Percentiles rank a stretch among this genome's conserved stretches.
phyloP scores from a whole-genome alignment of 2,797 vertebrate species.

The Brotula barbata region DNA sequence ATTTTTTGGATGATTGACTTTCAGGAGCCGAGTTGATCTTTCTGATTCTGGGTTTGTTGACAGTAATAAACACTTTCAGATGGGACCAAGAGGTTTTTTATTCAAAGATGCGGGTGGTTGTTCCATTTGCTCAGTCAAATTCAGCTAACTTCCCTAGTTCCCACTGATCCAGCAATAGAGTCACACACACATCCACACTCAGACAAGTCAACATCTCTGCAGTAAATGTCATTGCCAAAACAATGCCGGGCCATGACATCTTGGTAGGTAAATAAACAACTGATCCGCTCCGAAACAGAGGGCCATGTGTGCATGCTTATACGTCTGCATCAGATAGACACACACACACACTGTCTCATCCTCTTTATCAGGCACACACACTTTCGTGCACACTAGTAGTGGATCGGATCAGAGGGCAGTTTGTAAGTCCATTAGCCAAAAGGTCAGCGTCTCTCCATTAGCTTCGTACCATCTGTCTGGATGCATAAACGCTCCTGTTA shows the following conservation, averaged over 20 bases:
- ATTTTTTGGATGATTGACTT: conserved; percentile 50
- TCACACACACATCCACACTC: neutral
- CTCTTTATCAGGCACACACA: neutral
- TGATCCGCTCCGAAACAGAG: conserved; percentile 1
- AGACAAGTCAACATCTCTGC: conserved; percentile 4
- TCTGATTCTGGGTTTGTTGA: conserved; percentile 29
- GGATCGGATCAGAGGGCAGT: conserved; percentile 41
- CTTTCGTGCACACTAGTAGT: neutral
- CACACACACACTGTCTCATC: neutral
- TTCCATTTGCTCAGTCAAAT: no score
- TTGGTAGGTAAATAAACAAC: neutral
- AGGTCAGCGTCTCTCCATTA: conserved; percentile 56
- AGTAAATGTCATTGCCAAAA: conserved; percentile 3
- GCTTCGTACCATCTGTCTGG: conserved; percentile 33
- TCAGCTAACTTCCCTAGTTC: neutral
- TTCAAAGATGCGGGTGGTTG: neutral
- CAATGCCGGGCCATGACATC: neutral
- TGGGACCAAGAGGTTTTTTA: neutral
- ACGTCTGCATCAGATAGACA: neutral
- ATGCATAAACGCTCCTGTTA: conserved; percentile 38
- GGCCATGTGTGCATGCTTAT: neutral
- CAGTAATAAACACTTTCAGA: conserved; percentile 3
- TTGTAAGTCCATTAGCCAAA: conserved; percentile 55
- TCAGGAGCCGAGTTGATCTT: conserved; percentile 33
- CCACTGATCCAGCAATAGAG: conserved; percentile 1